Conservation (phyloP, 1,140 invertebrate species). For the Diorhabda elongata region DNA sequence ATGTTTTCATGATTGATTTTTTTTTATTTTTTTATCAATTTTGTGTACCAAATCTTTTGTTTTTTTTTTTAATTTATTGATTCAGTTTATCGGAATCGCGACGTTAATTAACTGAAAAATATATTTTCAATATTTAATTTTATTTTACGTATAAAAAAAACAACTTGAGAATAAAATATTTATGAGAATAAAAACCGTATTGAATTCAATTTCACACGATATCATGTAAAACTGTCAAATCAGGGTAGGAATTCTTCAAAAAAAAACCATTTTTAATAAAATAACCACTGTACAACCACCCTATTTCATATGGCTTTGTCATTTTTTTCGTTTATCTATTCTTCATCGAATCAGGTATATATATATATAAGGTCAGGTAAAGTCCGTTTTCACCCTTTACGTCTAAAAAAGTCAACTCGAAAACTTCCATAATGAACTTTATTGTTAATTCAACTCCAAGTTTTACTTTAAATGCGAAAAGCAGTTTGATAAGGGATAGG, state of each 20-base stretch:
- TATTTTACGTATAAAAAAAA: no score
- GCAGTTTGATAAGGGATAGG: background rate
- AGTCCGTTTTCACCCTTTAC: background rate
- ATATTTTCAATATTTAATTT: no score
- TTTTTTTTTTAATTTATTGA: no score
- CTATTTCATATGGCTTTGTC: background rate
- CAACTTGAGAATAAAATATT: no score
- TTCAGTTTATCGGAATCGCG: no score
- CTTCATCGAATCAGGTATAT: background rate
- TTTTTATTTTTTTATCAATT: no score
- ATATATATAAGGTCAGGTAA: background rate
- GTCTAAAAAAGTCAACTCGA: background rate
- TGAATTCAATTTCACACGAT: background rate
- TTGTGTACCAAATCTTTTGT: no score
- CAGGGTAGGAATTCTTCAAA: background rate
- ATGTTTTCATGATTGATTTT: background rate
- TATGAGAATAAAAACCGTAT: no score
- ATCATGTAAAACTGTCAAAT: background rate
- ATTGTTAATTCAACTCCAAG: background rate
- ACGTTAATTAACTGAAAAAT: no score
- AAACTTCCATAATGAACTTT: background rate
- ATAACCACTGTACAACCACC: background rate
- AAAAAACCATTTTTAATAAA: background rate
- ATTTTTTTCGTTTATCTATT: background rate
- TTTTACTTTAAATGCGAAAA: slow-evolving; percentile 1